Percentiles rank a stretch among this genome's conserved stretches.
These are phyloP conservation scores for Spilogale gracilis DNA, from an alignment of 2,113 vertebrate species.

Conservation along the genomic window DNA sequence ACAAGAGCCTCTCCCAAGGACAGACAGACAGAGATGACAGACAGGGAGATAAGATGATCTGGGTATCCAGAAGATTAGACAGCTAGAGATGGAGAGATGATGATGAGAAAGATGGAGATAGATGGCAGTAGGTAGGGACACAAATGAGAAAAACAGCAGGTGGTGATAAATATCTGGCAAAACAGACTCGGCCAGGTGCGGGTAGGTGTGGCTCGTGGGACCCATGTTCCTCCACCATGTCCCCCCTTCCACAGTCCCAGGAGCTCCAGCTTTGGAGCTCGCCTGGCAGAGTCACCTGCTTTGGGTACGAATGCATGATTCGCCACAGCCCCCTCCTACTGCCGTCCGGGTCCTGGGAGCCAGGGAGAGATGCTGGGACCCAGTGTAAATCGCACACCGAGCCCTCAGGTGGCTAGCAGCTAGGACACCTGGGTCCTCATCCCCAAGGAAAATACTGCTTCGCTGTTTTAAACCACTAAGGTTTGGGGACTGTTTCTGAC, in stretches of 20 bases:
- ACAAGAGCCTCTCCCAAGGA: neutral
- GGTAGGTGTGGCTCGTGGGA: neutral
- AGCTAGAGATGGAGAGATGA: neutral
- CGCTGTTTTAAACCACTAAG: neutral
- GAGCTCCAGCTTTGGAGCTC: neutral
- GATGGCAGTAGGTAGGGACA: accelerated
- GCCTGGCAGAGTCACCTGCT: neutral
- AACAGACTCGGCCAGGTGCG: accelerated
- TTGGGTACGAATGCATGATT: accelerated
- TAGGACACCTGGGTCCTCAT: neutral
- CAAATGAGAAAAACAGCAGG: neutral
- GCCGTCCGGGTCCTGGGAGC: neutral
- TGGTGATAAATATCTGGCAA: neutral
- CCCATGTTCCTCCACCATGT: too few species aligned
- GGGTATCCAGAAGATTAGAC: too few species aligned
- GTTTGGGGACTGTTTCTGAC: neutral
- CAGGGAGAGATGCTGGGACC: neutral
- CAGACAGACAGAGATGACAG: neutral
- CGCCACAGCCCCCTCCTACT: neutral
- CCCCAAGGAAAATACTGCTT: neutral
- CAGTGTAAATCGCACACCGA: neutral
- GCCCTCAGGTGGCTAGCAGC: neutral
- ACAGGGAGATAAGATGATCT: neutral
- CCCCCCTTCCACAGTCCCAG: neutral
- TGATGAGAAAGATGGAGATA: neutral